A percentile compares a stretch with the other conserved stretches of the same genome.
Evolutionary conservation across 2,797 vertebrate genomes (phyloP).

Genomic region (Gambelia wislizenii): DNA sequence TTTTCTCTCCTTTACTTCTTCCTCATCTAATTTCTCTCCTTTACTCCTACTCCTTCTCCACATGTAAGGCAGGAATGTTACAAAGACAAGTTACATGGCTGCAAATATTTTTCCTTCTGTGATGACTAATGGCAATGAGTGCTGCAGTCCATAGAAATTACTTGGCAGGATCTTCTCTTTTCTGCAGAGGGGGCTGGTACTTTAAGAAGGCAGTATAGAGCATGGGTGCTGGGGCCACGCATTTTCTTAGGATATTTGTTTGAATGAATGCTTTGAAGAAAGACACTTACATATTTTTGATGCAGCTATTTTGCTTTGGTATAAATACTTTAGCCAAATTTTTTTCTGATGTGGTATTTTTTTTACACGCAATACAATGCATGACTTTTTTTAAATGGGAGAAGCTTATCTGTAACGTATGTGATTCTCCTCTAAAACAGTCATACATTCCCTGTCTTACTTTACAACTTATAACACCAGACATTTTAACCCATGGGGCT

Average conservation of each 20-base stretch:
- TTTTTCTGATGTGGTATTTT: too few species aligned
- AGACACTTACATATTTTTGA: not conserved
- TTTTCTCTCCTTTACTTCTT: not conserved
- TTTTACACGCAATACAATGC: too few species aligned
- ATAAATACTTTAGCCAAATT: not conserved
- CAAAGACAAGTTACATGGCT: not conserved
- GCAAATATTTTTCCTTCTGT: not conserved
- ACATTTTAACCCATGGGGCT: too few species aligned
- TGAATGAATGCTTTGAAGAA: not conserved
- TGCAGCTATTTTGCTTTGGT: not conserved
- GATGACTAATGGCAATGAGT: not conserved
- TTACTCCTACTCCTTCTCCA: not conserved
- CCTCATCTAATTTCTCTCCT: not conserved
- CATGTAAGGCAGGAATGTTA: not conserved
- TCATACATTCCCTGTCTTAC: too few species aligned
- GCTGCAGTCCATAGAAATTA: not conserved
- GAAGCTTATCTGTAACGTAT: too few species aligned
- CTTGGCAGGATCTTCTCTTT: not conserved
- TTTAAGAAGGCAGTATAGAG: conserved; percentile 45
- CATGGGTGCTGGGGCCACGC: not conserved
- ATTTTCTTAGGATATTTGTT: not conserved
- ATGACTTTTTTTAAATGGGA: too few species aligned
- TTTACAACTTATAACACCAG: too few species aligned
- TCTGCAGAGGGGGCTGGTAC: not conserved
- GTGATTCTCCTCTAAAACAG: too few species aligned